Conservation (phyloP, 2,888 invertebrate genomes). For the Caenorhabditis sulstoni region DNA sequence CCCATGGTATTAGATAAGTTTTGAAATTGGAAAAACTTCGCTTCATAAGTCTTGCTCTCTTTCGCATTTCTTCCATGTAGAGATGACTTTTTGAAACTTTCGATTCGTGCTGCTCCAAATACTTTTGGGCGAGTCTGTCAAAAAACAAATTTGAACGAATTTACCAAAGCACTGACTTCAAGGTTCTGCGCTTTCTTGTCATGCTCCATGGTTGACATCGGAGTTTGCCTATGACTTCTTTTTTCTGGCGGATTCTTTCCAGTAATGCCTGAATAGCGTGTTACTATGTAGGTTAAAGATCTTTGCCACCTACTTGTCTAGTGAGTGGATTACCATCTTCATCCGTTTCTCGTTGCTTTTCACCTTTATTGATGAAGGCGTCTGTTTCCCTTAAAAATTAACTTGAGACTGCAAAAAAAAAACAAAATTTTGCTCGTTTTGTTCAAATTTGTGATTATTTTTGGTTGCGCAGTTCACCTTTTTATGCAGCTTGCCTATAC, state of each 20-base stretch:
- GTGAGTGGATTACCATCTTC: constrained; percentile 79
- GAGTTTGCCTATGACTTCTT: constrained; percentile 81
- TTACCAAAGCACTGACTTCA: constrained; percentile 62
- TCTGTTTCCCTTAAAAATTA: constrained; percentile 74
- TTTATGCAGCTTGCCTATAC: too few relatives aligned
- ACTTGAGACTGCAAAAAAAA: too few relatives aligned
- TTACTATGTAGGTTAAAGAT: too few relatives aligned
- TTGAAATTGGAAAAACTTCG: constrained; percentile 89
- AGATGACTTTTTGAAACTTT: constrained; percentile 81
- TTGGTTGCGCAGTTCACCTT: too few relatives aligned
- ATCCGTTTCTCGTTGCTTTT: constrained; percentile 76
- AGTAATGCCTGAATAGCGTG: constrained; percentile 73
- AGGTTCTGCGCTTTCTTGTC: constrained; percentile 81
- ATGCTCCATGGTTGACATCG: constrained; percentile 81
- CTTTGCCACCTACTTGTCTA: constrained; percentile 68
- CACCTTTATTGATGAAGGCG: constrained; percentile 68
- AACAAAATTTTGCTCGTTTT: too few relatives aligned
- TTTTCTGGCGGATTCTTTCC: constrained; percentile 81
- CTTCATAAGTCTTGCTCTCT: constrained; percentile 84
- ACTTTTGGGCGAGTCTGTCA: constrained; percentile 81
- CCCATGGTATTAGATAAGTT: constrained; percentile 94
- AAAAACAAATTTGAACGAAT: constrained; percentile 2
- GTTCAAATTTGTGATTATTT: too few relatives aligned
- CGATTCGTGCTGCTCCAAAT: constrained; percentile 81
- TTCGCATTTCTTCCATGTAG: constrained; percentile 80